phyloP scores from a whole-genome alignment of 2,797 vertebrate species.

The Pogonophryne albipinna region DNA sequence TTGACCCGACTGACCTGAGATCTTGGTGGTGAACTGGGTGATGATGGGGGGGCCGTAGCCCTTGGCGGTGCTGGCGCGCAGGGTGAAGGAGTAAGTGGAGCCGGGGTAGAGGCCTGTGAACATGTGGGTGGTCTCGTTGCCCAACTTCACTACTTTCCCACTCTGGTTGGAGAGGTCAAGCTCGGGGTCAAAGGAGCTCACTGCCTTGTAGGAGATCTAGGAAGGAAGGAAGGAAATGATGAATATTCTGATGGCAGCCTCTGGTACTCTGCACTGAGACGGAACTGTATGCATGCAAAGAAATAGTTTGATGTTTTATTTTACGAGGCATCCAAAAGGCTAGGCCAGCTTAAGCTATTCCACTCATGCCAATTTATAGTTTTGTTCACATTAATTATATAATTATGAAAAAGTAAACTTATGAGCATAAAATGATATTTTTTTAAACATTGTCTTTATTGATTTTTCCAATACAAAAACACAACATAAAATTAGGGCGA shows the following conservation, averaged over 20 bases:
- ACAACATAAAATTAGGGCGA: too few species aligned
- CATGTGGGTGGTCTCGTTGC: slow-evolving; percentile 95
- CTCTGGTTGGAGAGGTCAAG: slow-evolving; percentile 99
- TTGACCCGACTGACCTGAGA: slow-evolving; percentile 91
- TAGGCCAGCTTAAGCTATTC: slow-evolving; percentile 10
- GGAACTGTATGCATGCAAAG: slow-evolving; percentile 47
- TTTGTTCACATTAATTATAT: too few species aligned
- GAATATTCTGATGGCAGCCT: slow-evolving; percentile 44
- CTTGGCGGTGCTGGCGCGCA: slow-evolving; percentile 96
- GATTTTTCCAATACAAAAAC: too few species aligned
- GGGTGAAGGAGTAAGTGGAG: slow-evolving; percentile 96
- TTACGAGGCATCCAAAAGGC: slow-evolving; percentile 17
- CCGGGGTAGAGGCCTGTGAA: slow-evolving; percentile 96
- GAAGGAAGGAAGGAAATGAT: slow-evolving; percentile 70
- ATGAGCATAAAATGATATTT: too few species aligned
- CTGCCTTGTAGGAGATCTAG: slow-evolving; percentile 98
- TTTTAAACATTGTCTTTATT: too few species aligned
- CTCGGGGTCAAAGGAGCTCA: slow-evolving; percentile 98
- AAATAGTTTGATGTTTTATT: slow-evolving; percentile 5
- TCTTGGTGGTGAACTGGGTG: slow-evolving; percentile 97
- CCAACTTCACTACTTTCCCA: slow-evolving; percentile 93
- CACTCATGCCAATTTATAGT: background rate
- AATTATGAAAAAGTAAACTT: too few species aligned
- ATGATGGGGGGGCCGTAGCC: slow-evolving; percentile 95
- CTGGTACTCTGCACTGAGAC: slow-evolving; percentile 6